phyloP scores from a whole-genome alignment of 1,140 invertebrate species.

The Drosophila sproati region DNA sequence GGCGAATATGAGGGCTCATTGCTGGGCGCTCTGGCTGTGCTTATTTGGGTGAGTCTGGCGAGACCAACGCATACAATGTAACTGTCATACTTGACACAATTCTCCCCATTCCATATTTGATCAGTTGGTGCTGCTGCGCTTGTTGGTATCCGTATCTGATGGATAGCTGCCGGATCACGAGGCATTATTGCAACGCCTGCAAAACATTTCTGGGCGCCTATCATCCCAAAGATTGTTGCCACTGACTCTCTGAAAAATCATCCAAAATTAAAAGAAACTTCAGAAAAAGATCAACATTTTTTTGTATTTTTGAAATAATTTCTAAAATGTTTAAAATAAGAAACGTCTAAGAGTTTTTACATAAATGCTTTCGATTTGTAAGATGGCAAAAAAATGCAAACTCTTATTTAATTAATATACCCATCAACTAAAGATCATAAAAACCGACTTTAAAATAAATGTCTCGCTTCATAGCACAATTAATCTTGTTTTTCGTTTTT shows the following conservation, averaged over 20 bases:
- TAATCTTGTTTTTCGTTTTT: too few relatives aligned
- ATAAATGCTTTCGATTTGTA: too few relatives aligned
- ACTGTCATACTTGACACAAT: neutral
- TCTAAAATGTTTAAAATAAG: too few relatives aligned
- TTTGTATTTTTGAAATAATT: too few relatives aligned
- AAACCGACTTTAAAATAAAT: neutral
- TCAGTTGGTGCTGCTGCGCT: conserved; percentile 61
- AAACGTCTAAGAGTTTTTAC: too few relatives aligned
- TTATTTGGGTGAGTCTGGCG: conserved; percentile 45
- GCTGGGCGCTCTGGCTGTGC: conserved; percentile 51
- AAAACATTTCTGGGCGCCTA: conserved; percentile 50
- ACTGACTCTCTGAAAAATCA: neutral
- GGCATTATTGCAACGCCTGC: conserved; percentile 54
- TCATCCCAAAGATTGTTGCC: conserved; percentile 40
- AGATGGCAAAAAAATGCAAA: too few relatives aligned
- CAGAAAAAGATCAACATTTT: too few relatives aligned
- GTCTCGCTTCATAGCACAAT: neutral
- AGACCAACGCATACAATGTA: neutral
- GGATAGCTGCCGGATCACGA: conserved; percentile 45
- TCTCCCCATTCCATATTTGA: neutral
- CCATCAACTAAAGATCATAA: too few relatives aligned
- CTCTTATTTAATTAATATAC: too few relatives aligned
- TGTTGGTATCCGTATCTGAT: conserved; percentile 55
- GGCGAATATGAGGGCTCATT: conserved; percentile 32
- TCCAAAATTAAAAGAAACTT: neutral